Evolutionary conservation across 1,140 invertebrate genomes (phyloP).

Genomic region (Bursaphelenchus mucronatus): DNA sequence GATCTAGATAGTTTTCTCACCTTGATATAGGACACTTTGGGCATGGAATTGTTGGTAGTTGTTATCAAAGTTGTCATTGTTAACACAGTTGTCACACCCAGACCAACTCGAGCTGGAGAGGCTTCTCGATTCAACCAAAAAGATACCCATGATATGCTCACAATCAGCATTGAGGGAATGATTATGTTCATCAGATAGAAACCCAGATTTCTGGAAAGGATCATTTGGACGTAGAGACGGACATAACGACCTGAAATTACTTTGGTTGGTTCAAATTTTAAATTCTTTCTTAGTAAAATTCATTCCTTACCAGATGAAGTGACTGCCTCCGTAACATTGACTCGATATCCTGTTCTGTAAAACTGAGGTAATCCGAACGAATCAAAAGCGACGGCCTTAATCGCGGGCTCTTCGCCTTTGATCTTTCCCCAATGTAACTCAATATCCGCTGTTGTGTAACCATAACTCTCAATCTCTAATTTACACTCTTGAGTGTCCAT

Average conservation of each 20-base stretch:
- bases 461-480: slow-evolving; percentile 64
- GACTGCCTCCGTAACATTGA: slow-evolving; percentile 50
- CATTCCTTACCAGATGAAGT: slow-evolving; percentile 52
- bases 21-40: slow-evolving; percentile 61
- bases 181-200: slow-evolving; percentile 99
- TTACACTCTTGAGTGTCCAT: slow-evolving; percentile 60
- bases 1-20: too few relatives aligned
- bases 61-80: slow-evolving; percentile 62
- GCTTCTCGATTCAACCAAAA: slow-evolving; percentile 64
- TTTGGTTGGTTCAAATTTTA: slow-evolving; percentile 1
- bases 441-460: slow-evolving; percentile 49
- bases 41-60: slow-evolving; percentile 61
- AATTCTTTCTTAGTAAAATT: neutral
- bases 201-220: slow-evolving; percentile 93
- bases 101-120: slow-evolving; percentile 58
- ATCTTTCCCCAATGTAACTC: slow-evolving; percentile 26
- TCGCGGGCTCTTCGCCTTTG: slow-evolving; percentile 3
- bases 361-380: slow-evolving; percentile 55
- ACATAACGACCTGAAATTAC: slow-evolving; percentile 53
- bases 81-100: slow-evolving; percentile 60
- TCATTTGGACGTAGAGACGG: slow-evolving; percentile 70
- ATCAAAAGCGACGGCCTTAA: slow-evolving; percentile 49
- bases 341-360: slow-evolving; percentile 46
- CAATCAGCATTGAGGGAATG: slow-evolving; percentile 94
- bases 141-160: slow-evolving; percentile 95